phyloP scores from a whole-genome alignment of 2,797 vertebrate species.

The Serranus cabrilla region DNA sequence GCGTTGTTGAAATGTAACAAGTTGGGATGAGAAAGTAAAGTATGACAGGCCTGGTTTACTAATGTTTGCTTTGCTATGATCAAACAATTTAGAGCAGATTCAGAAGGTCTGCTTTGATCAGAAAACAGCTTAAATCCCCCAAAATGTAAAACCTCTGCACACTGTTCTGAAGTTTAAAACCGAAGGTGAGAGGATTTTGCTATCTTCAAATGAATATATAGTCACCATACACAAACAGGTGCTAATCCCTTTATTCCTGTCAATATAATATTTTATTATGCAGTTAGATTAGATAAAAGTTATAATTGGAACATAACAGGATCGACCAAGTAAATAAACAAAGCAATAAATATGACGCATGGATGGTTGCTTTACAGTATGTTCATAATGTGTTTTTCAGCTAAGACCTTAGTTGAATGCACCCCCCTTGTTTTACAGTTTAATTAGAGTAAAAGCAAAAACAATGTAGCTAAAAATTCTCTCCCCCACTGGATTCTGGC shows the following conservation, averaged over 20 bases:
- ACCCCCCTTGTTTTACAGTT: not conserved
- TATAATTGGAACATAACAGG: not conserved
- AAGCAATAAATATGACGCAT: not conserved
- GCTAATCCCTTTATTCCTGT: not conserved
- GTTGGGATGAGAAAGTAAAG: too few species aligned
- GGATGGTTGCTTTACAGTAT: not conserved
- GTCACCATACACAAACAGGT: not conserved
- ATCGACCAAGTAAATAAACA: not conserved
- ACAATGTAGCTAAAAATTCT: conserved; percentile 17
- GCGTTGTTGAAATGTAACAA: too few species aligned
- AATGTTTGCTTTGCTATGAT: too few species aligned
- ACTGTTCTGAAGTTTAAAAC: not conserved
- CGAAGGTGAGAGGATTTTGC: not conserved
- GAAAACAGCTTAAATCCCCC: not conserved
- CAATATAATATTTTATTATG: not conserved
- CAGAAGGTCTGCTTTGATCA: not conserved
- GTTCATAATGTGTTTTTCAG: not conserved
- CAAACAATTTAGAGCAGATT: not conserved
- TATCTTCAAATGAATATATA: not conserved
- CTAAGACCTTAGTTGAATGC: too few species aligned
- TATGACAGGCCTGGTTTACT: too few species aligned
- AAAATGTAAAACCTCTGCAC: too few species aligned
- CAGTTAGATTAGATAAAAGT: conserved; percentile 10
- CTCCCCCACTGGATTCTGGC: not conserved
- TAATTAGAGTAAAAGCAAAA: conserved; percentile 14